Evolutionary conservation across 37 sponge, comb jelly and placozoan species (phyloP).

Genomic region (Haliclona indistincta): DNA sequence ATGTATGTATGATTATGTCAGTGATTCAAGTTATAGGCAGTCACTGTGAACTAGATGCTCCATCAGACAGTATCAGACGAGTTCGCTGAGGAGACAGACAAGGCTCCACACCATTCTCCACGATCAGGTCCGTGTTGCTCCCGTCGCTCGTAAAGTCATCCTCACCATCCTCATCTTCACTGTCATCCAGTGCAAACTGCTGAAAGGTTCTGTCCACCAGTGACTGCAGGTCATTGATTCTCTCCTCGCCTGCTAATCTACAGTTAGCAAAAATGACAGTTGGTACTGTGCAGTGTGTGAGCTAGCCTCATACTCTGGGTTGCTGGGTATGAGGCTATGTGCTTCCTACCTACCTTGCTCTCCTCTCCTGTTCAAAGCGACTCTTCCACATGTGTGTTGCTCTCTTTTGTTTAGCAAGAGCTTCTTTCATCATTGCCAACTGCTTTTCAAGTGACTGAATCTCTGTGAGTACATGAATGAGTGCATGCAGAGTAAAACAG

Average conservation of each 20-base stretch:
- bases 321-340: too few species aligned
- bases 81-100: too few species aligned
- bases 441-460: conserved; percentile 36
- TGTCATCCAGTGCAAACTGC: conserved; percentile 73
- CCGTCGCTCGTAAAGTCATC: conserved; percentile 13
- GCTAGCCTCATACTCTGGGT: background rate
- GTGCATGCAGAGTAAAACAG: background rate
- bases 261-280: background rate
- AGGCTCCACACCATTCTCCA: too few species aligned
- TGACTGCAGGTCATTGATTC: conserved; percentile 31
- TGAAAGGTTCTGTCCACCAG: conserved; percentile 67
- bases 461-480: conserved; percentile 19
- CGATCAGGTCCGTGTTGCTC: too few species aligned
- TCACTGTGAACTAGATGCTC: too few species aligned
- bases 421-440: conserved; percentile 19
- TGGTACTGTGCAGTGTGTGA: too few species aligned
- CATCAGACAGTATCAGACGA: too few species aligned
- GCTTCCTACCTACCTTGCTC: conserved; percentile 34
- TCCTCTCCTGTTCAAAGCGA: conserved; percentile 42
- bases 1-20: too few species aligned
- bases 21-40: too few species aligned
- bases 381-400: conserved; percentile 58
- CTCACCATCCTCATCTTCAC: conserved; percentile 53
- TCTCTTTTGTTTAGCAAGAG: conserved; percentile 33
- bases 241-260: conserved; percentile 56